These are phyloP conservation scores for Lordiphosa andalusiaca DNA, from an alignment of 2,888 invertebrate genomes.

Conservation along the genomic window DNA sequence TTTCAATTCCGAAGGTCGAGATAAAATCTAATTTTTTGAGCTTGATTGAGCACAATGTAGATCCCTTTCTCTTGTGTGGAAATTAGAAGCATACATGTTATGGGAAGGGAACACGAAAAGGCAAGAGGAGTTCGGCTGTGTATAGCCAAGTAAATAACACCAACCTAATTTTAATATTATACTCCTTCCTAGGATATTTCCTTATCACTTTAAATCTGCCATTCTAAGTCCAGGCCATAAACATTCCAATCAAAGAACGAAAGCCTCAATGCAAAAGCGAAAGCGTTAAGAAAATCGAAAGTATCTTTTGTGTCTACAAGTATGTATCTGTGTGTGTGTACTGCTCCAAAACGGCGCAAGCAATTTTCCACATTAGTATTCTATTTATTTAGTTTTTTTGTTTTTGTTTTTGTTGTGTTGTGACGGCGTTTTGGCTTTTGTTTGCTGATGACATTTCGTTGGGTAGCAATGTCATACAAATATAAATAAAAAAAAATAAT, in stretches of 20 bases:
- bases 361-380: conserved; percentile 39
- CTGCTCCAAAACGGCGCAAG: conserved; percentile 38
- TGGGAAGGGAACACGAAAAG: too few relatives aligned
- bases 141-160: too few relatives aligned
- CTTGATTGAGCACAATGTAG: too few relatives aligned
- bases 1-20: too few relatives aligned
- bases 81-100: too few relatives aligned
- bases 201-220: too few relatives aligned
- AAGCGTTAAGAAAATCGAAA: conserved; percentile 57
- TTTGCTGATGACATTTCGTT: conserved; percentile 75
- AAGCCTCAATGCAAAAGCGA: conserved; percentile 34
- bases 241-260: conserved; percentile 10
- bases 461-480: conserved; percentile 76
- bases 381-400: conserved; percentile 4
- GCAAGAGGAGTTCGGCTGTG: too few relatives aligned
- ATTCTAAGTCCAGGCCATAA: conserved; percentile 1
- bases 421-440: conserved; percentile 46
- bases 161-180: too few relatives aligned
- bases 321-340: conserved; percentile 10
- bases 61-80: too few relatives aligned
- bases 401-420: conserved; percentile 27
- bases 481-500: conserved; percentile 58
- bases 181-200: too few relatives aligned
- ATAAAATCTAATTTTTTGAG: too few relatives aligned
- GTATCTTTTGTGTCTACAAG: conserved; percentile 42